phyloP scores from a whole-genome alignment of 2,797 vertebrate species.

The Alosa sapidissima region DNA sequence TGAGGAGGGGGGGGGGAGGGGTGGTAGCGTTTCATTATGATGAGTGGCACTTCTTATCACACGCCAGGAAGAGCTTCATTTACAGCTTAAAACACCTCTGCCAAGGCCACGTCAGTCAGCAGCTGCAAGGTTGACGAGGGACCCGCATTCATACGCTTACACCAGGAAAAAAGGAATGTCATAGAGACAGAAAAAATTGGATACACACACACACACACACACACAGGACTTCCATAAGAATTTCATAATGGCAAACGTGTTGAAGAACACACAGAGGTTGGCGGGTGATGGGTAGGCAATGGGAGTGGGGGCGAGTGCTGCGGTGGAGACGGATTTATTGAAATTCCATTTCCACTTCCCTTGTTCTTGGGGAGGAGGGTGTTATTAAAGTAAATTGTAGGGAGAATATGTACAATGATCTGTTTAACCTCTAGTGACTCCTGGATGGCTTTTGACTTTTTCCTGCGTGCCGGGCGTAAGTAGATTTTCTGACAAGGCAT shows the following conservation, averaged over 20 bases:
- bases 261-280: background rate
- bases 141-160: background rate
- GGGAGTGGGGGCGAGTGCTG: slow-evolving; percentile 22
- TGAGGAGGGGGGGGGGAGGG: background rate
- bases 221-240: background rate
- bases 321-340: slow-evolving; percentile 51
- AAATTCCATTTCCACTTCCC: slow-evolving; percentile 57
- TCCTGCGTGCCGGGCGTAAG: slow-evolving; percentile 57
- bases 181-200: background rate
- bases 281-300: slow-evolving; percentile 11
- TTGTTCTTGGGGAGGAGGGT: slow-evolving; percentile 51
- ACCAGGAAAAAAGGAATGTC: background rate
- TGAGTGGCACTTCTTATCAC: slow-evolving; percentile 24
- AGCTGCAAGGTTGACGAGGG: slow-evolving; percentile 6
- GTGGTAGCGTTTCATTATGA: slow-evolving; percentile 23
- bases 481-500: slow-evolving; percentile 64
- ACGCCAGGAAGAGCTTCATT: slow-evolving; percentile 17
- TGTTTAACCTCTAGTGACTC: slow-evolving; percentile 59
- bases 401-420: slow-evolving; percentile 63
- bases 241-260: background rate
- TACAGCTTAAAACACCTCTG: slow-evolving; percentile 25
- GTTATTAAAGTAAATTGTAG: slow-evolving; percentile 62
- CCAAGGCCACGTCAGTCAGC: slow-evolving; percentile 15
- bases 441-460: slow-evolving; percentile 56
- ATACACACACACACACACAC: background rate